These are phyloP conservation scores for Auanema freiburgensis DNA, from an alignment of 2,888 invertebrate species.

Conservation along the genomic window DNA sequence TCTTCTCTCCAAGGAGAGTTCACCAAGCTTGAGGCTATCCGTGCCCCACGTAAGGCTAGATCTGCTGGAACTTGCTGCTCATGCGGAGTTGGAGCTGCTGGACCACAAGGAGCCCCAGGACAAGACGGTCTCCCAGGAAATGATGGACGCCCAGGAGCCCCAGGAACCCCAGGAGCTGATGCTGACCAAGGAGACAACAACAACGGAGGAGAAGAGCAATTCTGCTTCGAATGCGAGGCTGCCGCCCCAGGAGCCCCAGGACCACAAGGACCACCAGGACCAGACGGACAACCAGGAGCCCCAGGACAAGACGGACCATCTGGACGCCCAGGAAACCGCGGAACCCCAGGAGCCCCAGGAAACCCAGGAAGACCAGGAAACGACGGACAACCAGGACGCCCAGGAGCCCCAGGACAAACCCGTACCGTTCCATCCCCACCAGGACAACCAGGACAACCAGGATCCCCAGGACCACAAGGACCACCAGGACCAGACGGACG, in stretches of 20 bases:
- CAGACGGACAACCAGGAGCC: conserved; percentile 45
- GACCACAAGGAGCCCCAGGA: no score
- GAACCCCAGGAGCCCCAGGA: no score
- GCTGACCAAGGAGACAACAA: conserved; percentile 46
- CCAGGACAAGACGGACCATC: conserved; percentile 43
- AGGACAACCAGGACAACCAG: no score
- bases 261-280: conserved; percentile 73
- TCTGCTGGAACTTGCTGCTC: conserved; percentile 37
- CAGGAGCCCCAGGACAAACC: no score
- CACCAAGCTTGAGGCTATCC: conserved; percentile 35
- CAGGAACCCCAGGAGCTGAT: conserved; percentile 43
- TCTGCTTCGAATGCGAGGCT: conserved; percentile 49
- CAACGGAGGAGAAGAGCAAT: conserved; percentile 41
- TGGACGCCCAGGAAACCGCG: conserved; percentile 33
- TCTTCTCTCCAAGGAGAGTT: conserved; percentile 46
- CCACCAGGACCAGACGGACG: conserved; percentile 42
- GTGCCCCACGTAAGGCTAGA: conserved; percentile 43
- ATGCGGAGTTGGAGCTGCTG: conserved; percentile 44
- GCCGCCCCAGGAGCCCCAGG: conserved; percentile 68
- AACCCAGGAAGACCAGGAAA: no score
- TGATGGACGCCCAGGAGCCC: no score
- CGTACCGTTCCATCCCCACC: no score
- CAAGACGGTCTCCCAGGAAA: no score
- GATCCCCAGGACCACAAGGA: conserved; percentile 42
- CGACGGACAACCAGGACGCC: no score